Conservation (phyloP, 2,888 invertebrate genomes). For the Sinotaia quadrata region DNA sequence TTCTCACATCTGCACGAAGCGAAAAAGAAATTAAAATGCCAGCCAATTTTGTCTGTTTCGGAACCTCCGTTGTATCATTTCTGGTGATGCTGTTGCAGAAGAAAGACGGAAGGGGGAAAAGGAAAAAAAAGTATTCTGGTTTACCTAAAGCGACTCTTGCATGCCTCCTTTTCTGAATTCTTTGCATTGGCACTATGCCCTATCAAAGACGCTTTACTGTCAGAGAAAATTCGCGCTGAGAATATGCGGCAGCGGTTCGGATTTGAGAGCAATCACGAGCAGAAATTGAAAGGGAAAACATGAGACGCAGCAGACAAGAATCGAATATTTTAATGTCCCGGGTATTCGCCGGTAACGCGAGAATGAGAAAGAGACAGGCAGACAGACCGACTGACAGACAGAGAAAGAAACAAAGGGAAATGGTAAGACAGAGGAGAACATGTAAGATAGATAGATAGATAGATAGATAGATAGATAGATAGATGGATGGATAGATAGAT, state of each 20-base stretch:
- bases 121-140: too few species aligned
- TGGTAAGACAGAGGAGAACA: neutral
- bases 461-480: neutral
- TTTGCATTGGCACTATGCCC: conserved; percentile 7
- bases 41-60: conserved; percentile 26
- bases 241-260: conserved; percentile 27
- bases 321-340: conserved; percentile 31
- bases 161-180: neutral
- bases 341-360: conserved; percentile 18
- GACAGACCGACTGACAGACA: neutral
- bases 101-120: too few species aligned
- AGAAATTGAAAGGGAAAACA: conserved; percentile 32
- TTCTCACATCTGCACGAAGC: conserved; percentile 24
- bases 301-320: conserved; percentile 24
- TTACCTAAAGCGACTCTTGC: too few species aligned
- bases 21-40: conserved; percentile 25
- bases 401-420: neutral
- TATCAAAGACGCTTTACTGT: conserved; percentile 22
- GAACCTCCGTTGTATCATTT: conserved; percentile 27
- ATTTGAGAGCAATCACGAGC: conserved; percentile 31
- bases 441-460: conserved; percentile 3
- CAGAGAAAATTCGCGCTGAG: conserved; percentile 19
- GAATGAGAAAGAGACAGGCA: neutral
- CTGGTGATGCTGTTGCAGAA: conserved; percentile 6
- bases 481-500: too few species aligned